These are phyloP conservation scores for Amazona guildingii DNA, from an alignment of 2,113 vertebrate genomes.

Conservation along the genomic window DNA sequence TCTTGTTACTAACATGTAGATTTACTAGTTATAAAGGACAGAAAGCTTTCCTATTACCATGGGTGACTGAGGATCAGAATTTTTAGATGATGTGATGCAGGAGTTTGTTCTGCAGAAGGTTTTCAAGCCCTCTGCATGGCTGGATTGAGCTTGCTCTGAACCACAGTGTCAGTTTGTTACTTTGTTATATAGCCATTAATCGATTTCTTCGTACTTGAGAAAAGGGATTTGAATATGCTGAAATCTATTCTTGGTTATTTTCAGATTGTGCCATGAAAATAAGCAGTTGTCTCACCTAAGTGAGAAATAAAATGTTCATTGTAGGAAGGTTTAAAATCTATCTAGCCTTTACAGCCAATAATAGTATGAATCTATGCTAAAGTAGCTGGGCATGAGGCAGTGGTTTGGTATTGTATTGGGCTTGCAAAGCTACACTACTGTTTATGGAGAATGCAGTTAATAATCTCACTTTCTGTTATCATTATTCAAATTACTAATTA, in stretches of 20 bases:
- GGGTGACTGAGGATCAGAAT: background rate
- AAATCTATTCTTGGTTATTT: background rate
- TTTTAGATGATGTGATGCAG: background rate
- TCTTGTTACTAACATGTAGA: background rate
- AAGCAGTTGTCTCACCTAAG: background rate
- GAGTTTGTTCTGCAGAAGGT: background rate
- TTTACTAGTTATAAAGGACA: background rate
- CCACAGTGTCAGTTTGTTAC: background rate
- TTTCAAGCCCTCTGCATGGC: rapidly evolving
- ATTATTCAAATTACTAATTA: background rate
- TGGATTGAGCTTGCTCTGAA: background rate
- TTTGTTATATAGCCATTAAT: background rate
- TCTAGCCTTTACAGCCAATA: background rate
- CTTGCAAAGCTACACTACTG: background rate
- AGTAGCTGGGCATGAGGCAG: background rate
- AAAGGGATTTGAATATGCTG: background rate
- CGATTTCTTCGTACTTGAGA: background rate
- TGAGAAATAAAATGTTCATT: background rate
- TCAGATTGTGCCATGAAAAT: background rate
- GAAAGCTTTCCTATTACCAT: background rate
- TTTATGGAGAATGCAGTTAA: background rate
- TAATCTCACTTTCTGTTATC: background rate
- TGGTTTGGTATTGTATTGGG: background rate
- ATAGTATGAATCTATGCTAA: background rate
- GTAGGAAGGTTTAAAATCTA: background rate